Evolutionary conservation across 1,140 invertebrate genomes (phyloP).

Genomic region (Drosophila kanapiae): DNA sequence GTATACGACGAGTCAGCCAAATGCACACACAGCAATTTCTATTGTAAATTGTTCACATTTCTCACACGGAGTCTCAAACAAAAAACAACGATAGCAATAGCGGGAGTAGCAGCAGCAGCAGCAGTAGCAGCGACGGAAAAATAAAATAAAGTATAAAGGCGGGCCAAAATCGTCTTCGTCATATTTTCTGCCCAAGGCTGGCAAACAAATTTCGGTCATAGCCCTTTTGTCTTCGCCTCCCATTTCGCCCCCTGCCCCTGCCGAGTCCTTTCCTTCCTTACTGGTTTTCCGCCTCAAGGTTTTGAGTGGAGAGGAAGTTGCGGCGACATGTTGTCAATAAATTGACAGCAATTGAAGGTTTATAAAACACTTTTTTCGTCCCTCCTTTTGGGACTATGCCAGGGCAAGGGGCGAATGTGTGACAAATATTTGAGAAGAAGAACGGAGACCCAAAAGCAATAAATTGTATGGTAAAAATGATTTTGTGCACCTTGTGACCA

Average conservation of each 20-base stretch:
- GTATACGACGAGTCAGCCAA: slow-evolving; percentile 79
- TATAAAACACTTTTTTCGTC: slow-evolving; percentile 79
- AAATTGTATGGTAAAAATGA: slow-evolving; percentile 81
- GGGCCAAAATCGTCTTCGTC: slow-evolving; percentile 51
- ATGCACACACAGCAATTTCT: slow-evolving; percentile 81
- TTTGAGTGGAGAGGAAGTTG: slow-evolving; percentile 53
- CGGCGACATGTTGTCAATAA: slow-evolving; percentile 81
- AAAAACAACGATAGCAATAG: slow-evolving; percentile 10
- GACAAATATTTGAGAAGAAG: slow-evolving; percentile 70
- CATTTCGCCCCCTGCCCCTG: slow-evolving; percentile 1
- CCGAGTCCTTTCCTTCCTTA: slow-evolving; percentile 24
- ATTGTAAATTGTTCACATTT: slow-evolving; percentile 82
- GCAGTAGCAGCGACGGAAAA: slow-evolving; percentile 26
- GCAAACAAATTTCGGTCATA: slow-evolving; percentile 73
- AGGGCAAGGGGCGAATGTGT: slow-evolving; percentile 33
- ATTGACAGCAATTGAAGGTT: slow-evolving; percentile 84
- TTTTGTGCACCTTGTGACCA: slow-evolving; percentile 69
- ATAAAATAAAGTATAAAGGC: slow-evolving; percentile 44
- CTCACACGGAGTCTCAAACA: slow-evolving; percentile 60
- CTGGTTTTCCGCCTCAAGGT: slow-evolving; percentile 56
- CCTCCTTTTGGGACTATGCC: slow-evolving; percentile 20
- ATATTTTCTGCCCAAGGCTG: slow-evolving; percentile 64
- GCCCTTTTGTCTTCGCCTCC: slow-evolving; percentile 57
- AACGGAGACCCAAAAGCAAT: slow-evolving; percentile 71
- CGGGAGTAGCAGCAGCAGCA: slow-evolving; percentile 11